These are phyloP conservation scores for Habroteleia sp. DNA, from an alignment of 2,888 invertebrate species.

Conservation along the genomic window DNA sequence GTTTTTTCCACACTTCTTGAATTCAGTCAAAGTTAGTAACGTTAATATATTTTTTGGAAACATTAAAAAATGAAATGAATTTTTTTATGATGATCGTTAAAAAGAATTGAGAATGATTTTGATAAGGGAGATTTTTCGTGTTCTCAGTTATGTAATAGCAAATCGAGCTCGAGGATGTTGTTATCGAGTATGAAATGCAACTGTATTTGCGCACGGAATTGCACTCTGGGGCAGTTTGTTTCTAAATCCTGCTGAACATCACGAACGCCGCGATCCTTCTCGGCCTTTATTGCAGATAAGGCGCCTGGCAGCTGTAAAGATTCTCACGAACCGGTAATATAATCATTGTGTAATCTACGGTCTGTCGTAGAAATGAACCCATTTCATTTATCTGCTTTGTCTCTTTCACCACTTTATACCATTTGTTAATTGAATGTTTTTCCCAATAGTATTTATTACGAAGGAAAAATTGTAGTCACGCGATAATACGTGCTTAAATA, in stretches of 20 bases:
- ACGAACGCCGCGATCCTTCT: slow-evolving; percentile 36
- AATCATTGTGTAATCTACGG: slow-evolving; percentile 55
- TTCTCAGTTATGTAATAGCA: slow-evolving; percentile 9
- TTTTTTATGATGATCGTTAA: slow-evolving; percentile 15
- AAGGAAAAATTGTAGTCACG: slow-evolving; percentile 36
- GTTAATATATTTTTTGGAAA: too few species aligned
- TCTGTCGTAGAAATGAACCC: slow-evolving; percentile 14
- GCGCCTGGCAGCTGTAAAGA: slow-evolving; percentile 45
- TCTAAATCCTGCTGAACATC: slow-evolving; percentile 40
- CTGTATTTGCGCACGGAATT: slow-evolving; percentile 32
- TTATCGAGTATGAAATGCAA: slow-evolving; percentile 44
- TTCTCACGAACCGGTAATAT: slow-evolving; percentile 53
- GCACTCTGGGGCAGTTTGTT: slow-evolving; percentile 44
- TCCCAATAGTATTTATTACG: slow-evolving; percentile 21
- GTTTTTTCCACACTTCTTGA: too few species aligned
- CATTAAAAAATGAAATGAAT: too few species aligned
- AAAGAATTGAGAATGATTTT: slow-evolving; percentile 23
- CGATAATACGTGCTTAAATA: slow-evolving; percentile 19
- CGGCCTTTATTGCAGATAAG: slow-evolving; percentile 55
- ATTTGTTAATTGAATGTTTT: slow-evolving; percentile 46
- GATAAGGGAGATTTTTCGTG: slow-evolving; percentile 9
- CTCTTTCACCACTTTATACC: slow-evolving; percentile 23
- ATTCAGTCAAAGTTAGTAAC: too few species aligned
- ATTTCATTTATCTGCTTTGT: slow-evolving; percentile 51
- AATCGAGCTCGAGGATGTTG: slow-evolving; percentile 22